Base-by-base conservation (phyloP, 2,797 vertebrate species). In the Molothrus aeneus region DNA sequence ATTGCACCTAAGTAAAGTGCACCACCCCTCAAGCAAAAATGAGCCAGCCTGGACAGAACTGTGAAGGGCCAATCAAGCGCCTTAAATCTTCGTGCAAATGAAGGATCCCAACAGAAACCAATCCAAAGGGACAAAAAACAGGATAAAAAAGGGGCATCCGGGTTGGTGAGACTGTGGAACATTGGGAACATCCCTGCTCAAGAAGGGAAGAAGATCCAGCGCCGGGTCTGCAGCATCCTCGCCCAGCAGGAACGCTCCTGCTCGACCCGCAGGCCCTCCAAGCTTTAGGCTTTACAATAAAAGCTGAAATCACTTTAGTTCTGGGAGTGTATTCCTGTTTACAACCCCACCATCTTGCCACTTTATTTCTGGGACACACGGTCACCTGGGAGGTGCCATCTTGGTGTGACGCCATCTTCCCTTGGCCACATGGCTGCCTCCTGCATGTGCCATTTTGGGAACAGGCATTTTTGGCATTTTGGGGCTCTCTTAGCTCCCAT, bases 201-300 rank as follows among this genome's bases (percentile, higher is more conserved):
- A 38, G 25, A 19, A 60, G 19, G 25, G 25, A 38, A 60, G 36
- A 38, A 38, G 36, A 38, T 7, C 36, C 57, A 9, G 11, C 3
- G 1, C 25, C 6, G 1, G 8, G 4, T 3, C 36, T 13, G 25
- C 8, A 60, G 57, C 57, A 60, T 28, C 59, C 17, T 60, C 4
- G 0, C 25, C 11, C 2, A 0, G 9, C 3, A 1, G 25, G 59
- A 38, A 60, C 1, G 4, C 25, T 60, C 36, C 36, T 13, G 36
- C 6, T 60, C 1, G 2, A 13, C 59, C 36, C 59, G 2, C 3
- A 4, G 59, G 36, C 36, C 34, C 59, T 38, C 12, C 17, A 38
- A 28, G 4, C 17, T 38, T 60, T 60, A 60, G 36, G 6, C 59
- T 4, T 60, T 38, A 28, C 0, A 28, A 38, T 13, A 60, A 60